Percentiles rank a stretch among this genome's conserved stretches.
phyloP scores from a whole-genome alignment of 2,797 vertebrate genomes.

The Siniperca obscura region DNA sequence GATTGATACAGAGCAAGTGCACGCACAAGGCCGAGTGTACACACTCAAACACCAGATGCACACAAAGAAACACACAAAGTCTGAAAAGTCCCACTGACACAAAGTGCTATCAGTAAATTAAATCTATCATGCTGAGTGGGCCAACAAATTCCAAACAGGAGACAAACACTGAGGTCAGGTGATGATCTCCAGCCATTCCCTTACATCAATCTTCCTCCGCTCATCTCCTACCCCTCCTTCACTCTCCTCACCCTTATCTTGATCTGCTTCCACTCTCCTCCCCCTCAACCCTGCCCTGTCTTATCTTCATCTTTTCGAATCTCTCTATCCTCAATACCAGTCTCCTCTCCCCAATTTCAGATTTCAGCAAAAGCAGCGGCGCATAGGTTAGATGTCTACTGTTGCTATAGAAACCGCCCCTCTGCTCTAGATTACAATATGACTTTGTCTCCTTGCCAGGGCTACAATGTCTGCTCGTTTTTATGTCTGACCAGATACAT shows the following conservation, averaged over 20 bases:
- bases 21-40: not conserved
- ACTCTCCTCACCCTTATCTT: conserved; percentile 61
- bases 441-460: conserved; percentile 76
- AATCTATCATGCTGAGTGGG: conserved; percentile 80
- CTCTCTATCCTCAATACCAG: conserved; percentile 69
- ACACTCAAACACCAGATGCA: conserved; percentile 19
- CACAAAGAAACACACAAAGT: conserved; percentile 36
- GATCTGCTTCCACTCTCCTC: conserved; percentile 60
- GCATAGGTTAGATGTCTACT: conserved; percentile 79
- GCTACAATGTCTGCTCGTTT: conserved; percentile 64
- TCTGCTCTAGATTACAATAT: conserved; percentile 80
- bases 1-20: not conserved
- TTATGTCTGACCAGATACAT: conserved; percentile 63
- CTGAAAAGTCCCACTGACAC: conserved; percentile 68
- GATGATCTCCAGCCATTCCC: conserved; percentile 73
- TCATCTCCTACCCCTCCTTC: conserved; percentile 49
- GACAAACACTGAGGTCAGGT: conserved; percentile 80
- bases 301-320: conserved; percentile 79
- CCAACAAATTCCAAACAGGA: conserved; percentile 77
- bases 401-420: conserved; percentile 86
- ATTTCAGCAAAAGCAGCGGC: conserved; percentile 73
- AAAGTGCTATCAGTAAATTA: conserved; percentile 80
- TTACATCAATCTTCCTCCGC: conserved; percentile 64
- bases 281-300: conserved; percentile 44
- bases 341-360: conserved; percentile 78